phyloP scores from a whole-genome alignment of 2,797 vertebrate species.

The Myioborus melanocephalus region DNA sequence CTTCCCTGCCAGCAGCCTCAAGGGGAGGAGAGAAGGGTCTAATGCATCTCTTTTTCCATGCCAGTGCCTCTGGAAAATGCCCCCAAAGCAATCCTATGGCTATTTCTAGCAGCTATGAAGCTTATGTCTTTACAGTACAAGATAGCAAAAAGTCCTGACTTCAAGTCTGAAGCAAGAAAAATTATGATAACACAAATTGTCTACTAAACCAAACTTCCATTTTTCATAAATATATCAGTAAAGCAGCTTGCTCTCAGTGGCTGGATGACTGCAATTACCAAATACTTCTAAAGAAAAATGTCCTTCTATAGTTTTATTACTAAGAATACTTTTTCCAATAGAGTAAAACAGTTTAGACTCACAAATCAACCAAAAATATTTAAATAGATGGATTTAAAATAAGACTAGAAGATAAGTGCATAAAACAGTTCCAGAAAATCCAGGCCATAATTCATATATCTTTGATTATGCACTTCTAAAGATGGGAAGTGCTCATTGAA shows the following conservation, averaged over 20 bases:
- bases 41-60: neutral
- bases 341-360: neutral
- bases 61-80: neutral
- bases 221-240: neutral
- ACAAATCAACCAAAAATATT: neutral
- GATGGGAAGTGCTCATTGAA: conserved; percentile 36
- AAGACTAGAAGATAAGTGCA: neutral
- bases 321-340: neutral
- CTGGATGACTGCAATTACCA: neutral
- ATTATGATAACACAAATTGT: neutral
- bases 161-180: neutral
- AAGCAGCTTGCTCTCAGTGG: neutral
- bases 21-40: neutral
- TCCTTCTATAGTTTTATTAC: neutral
- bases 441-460: neutral
- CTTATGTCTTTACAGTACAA: neutral
- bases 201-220: neutral
- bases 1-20: neutral
- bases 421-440: neutral
- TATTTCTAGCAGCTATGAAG: neutral
- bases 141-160: neutral
- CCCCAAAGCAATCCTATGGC: neutral
- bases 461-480: conserved; percentile 21
- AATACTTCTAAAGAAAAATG: neutral
- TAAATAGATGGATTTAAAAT: neutral